Base-by-base conservation (phyloP, 2,113 vertebrate genomes). In the Scartelaos histophorus region DNA sequence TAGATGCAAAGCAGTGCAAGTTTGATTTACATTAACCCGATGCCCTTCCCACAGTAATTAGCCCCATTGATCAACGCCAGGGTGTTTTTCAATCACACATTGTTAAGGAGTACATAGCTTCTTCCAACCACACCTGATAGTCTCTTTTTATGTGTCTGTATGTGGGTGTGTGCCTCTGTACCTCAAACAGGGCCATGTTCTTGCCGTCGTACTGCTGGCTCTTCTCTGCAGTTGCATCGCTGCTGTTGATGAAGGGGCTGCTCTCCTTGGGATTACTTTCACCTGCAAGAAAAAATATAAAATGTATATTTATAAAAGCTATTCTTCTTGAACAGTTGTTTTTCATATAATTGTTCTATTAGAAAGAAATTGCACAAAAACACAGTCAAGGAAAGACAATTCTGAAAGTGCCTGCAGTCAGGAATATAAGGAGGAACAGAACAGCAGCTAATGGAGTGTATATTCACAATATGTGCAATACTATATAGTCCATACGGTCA, bases 181-280 rank as follows among this genome's bases (percentile, higher is more conserved):
- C 97, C 97, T 98, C 97, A 25, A 99, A 99, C 83, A 99, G 90
- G 69, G 97, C 97, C 97, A 99, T 99, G 94, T 97, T 94, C 92
- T 98, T 99, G 90, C 95, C 95, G 1, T 98, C 96, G 0, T 98
- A 97, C 73, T 98, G 96, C 83, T 96, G 97, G 61, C 94, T 96
- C 86, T 97, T 98, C 87, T 99, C 97, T 65, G 93, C 88, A 57
- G 88, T 85, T n/a, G 80, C 85, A 82, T 99, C 97, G 0, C 95
- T 97, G 93, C 96, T 99, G 92, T 99, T 98, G 92, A 99, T 98
- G 93, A 98, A 98, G 60, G 97, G 97, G 69, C 97, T 98, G 94
- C 96, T 98, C 84, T 99, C 97, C 90, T 98, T 99, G 82, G 97
- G 97, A 80, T 97, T 98, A 81, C 95, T 96, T 94, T 99, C 97